A percentile compares a stretch with the other conserved stretches of the same genome.
These are phyloP conservation scores for Labeo catla DNA, from an alignment of 2,113 vertebrate genomes.

Conservation along the genomic window DNA sequence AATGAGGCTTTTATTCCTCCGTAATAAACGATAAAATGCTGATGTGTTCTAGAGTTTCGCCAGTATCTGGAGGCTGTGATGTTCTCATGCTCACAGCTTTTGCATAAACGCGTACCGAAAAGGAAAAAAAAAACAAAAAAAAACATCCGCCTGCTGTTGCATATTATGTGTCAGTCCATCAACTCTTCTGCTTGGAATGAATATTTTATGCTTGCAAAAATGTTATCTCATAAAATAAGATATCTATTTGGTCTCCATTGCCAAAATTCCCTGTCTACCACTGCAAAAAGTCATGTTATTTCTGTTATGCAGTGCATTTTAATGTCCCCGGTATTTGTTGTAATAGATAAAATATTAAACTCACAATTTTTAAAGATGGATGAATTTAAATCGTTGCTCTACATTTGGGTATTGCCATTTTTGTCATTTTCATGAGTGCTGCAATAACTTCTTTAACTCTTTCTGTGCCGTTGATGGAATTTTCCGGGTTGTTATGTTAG, in stretches of 20 bases:
- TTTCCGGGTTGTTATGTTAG: too few relatives aligned
- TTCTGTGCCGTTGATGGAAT: too few relatives aligned
- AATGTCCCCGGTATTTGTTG: neutral
- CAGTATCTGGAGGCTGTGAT: slow-evolving; percentile 32
- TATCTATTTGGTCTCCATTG: neutral
- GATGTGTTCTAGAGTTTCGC: slow-evolving; percentile 62
- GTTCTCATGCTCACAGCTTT: slow-evolving; percentile 34
- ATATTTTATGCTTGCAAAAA: slow-evolving; percentile 26
- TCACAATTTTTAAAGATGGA: neutral
- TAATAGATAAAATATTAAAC: neutral
- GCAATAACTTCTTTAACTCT: neutral
- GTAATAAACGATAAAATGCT: slow-evolving; percentile 60
- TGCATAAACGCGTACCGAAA: neutral
- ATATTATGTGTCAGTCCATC: slow-evolving; percentile 45
- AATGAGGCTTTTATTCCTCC: slow-evolving; percentile 48
- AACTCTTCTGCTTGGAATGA: slow-evolving; percentile 18
- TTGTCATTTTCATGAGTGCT: neutral
- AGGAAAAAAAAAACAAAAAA: neutral
- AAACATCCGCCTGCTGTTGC: neutral
- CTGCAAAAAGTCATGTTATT: neutral
- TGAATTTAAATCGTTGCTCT: neutral
- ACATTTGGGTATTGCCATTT: neutral
- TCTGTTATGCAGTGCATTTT: neutral
- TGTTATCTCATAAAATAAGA: slow-evolving; percentile 15
- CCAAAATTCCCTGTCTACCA: neutral